Evolutionary conservation across 2,113 vertebrate genomes (phyloP).

Genomic region (Cryptoleucopteryx plumbea): DNA sequence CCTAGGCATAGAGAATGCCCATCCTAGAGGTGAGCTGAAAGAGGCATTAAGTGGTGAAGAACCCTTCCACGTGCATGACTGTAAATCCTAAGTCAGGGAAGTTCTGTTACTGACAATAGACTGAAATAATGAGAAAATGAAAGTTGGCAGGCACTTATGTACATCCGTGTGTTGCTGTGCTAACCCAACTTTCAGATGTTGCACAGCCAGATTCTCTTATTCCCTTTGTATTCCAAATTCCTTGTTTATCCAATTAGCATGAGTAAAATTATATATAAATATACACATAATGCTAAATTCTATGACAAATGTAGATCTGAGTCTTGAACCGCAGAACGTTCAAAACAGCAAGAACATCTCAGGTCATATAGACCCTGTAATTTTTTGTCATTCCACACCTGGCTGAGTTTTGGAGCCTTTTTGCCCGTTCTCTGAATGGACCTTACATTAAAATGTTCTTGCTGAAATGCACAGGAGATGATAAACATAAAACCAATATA

Average conservation of each 20-base stretch:
- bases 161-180: background rate
- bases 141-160: background rate
- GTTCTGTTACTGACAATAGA: background rate
- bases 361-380: background rate
- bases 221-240: background rate
- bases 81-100: background rate
- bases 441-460: background rate
- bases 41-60: background rate
- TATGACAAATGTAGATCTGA: background rate
- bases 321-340: background rate
- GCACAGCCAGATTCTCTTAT: background rate
- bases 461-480: background rate
- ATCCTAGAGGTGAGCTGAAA: background rate
- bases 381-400: background rate
- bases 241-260: background rate
- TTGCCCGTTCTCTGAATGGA: background rate
- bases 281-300: background rate
- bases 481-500: background rate
- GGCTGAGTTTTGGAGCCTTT: background rate
- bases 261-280: background rate
- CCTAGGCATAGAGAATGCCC: background rate
- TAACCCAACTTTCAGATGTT: background rate
- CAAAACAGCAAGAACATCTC: background rate
- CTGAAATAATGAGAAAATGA: background rate
- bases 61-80: background rate